These are phyloP conservation scores for Eucidaris tribuloides DNA, from an alignment of 35 echinoderm and acorn worm genomes.

Conservation along the genomic window DNA sequence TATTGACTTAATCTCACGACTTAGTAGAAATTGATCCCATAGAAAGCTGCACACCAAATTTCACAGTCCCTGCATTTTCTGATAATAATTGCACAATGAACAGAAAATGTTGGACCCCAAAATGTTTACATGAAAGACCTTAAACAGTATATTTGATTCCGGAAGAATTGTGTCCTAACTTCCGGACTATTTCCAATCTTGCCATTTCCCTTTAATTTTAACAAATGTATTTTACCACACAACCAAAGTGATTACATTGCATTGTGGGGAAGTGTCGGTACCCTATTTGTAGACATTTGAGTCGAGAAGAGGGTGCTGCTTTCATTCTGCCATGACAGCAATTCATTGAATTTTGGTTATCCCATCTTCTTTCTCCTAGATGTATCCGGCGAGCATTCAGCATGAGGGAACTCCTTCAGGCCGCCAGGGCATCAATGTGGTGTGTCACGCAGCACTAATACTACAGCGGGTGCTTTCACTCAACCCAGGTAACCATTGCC, in stretches of 20 bases:
- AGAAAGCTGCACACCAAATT: too few species aligned
- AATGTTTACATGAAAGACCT: too few species aligned
- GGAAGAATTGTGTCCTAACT: too few species aligned
- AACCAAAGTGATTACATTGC: neutral
- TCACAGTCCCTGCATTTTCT: too few species aligned
- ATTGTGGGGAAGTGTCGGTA: neutral
- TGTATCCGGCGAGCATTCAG: constrained; percentile 52
- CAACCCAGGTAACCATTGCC: constrained; percentile 56
- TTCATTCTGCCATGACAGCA: neutral
- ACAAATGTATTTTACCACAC: neutral
- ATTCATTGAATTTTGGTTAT: constrained; percentile 6
- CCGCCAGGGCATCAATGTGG: constrained; percentile 58
- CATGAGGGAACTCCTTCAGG: constrained; percentile 38
- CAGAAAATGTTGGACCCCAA: too few species aligned
- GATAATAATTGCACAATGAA: too few species aligned
- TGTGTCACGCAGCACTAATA: constrained; percentile 63
- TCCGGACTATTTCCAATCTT: too few species aligned
- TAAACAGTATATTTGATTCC: too few species aligned
- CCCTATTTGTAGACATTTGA: too few species aligned
- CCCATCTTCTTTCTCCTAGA: constrained; percentile 27
- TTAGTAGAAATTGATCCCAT: too few species aligned
- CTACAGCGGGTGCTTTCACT: constrained; percentile 79
- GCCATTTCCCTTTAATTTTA: too few species aligned
- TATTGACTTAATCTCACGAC: too few species aligned
- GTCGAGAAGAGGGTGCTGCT: neutral